Base-by-base conservation (phyloP, 2,888 invertebrate genomes). In the Cyrtodaria siliqua region DNA sequence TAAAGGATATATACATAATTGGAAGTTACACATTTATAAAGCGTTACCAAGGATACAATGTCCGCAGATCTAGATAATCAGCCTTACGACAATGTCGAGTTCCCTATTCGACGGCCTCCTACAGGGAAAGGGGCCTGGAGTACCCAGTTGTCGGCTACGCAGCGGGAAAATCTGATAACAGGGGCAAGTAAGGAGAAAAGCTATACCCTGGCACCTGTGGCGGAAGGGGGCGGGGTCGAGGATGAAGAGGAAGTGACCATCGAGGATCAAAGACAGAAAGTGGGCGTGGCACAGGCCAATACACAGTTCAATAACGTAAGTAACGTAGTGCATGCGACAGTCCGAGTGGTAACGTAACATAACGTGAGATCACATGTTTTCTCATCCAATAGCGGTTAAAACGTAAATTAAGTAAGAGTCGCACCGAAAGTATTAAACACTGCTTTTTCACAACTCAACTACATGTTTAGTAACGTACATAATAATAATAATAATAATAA, bases 61-160 rank as follows among this genome's bases (percentile, higher is more conserved):
- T 80, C 80, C n/a, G 70, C 80, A 18, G 80, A 80, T n/a, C 38
- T 89, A 75, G 89, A 89, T 77, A 82, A 86, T 18, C 86, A 86
- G 26, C 89, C 90, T 12, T 90, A 90, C 62, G 90, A 90, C 76
- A 90, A 90, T 71, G 90, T 90, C 69, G 90, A 90, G 74, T 90
- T 90, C 70, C 90, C 90, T 0, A 73, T 89, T 26, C 77, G 87
- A 42, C 82, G 86, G 23, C 85, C 86, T 1, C 79, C 64, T 8
- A 79, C 78, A 6, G 86, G 83, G 6, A 79, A 85, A 9, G 80
- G 79, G 6, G 38, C 42, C 6, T 73, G 81, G 76, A 53, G 26
- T 14, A 70, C 47, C 71, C 83, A 60, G 71, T 64, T 73, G 57
- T 60, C 66, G 12, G 56, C 60, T 26, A 60, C 71, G 27, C 76